Conservation (phyloP, 2,113 vertebrate genomes). For the Microtus ochrogaster region DNA sequence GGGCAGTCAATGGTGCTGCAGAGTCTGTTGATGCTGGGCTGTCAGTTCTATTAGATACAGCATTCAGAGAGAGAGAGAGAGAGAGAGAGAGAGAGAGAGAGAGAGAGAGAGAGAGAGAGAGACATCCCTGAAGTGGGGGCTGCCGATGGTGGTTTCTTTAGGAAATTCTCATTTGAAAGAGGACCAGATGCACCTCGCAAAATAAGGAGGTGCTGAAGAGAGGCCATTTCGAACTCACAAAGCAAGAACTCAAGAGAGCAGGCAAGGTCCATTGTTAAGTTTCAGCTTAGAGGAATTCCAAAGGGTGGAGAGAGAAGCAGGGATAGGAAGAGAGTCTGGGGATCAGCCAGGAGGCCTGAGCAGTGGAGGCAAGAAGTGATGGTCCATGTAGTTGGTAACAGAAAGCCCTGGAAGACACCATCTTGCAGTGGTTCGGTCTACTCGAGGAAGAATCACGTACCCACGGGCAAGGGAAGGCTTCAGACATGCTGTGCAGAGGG, state of each 20-base stretch:
- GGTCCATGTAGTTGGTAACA: background rate
- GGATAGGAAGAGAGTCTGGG: background rate
- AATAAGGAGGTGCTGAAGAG: background rate
- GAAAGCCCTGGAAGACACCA: background rate
- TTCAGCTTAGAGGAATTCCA: background rate
- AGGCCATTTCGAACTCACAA: accelerated
- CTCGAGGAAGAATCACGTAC: background rate
- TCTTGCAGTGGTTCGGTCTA: too few species aligned
- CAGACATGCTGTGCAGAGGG: background rate
- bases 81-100: background rate
- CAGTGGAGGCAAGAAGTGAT: background rate
- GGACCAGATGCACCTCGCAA: background rate
- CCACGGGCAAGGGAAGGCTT: background rate
- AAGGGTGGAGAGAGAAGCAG: background rate
- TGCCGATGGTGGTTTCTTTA: background rate
- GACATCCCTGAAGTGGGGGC: background rate
- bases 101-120: background rate
- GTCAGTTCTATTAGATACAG: background rate
- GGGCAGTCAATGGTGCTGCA: background rate
- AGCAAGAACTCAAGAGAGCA: background rate
- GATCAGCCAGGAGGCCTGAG: background rate
- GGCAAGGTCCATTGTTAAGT: background rate
- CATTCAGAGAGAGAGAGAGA: background rate
- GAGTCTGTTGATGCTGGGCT: background rate
- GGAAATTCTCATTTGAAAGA: background rate